Conservation (phyloP, 1,140 invertebrate species). For the Bombus fervidus region DNA sequence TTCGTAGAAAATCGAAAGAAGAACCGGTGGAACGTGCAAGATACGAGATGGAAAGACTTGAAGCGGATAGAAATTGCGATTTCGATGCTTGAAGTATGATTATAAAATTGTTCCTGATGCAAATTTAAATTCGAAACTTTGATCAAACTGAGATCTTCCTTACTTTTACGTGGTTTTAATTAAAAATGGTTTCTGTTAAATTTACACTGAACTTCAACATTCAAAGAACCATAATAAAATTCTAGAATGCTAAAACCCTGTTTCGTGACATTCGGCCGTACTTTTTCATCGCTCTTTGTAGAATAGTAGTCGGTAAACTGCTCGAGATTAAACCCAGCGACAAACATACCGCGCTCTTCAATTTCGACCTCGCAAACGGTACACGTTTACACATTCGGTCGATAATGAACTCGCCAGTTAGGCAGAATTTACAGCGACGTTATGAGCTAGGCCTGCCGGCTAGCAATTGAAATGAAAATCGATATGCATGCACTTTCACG, state of each 20-base stretch:
- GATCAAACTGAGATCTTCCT: neutral
- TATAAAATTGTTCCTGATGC: neutral
- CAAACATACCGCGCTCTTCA: constrained; percentile 5
- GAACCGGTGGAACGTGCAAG: no score
- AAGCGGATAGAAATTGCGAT: neutral
- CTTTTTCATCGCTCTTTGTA: neutral
- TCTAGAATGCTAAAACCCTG: neutral
- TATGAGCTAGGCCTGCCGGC: neutral
- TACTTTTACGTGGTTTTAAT: neutral
- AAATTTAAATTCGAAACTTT: neutral
- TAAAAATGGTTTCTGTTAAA: neutral
- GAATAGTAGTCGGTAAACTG: neutral
- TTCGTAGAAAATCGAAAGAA: neutral
- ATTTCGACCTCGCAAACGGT: neutral
- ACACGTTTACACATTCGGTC: neutral
- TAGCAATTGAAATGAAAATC: constrained; percentile 20
- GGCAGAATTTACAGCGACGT: constrained; percentile 21
- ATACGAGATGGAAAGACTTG: neutral
- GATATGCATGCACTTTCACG: neutral
- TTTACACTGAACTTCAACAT: neutral
- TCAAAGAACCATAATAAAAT: neutral
- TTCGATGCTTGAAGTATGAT: neutral
- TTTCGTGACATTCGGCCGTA: neutral
- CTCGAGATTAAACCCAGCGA: constrained; percentile 10
- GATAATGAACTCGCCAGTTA: constrained; percentile 17